Percentiles rank a stretch among this genome's conserved stretches.
phyloP scores from a whole-genome alignment of 2,113 vertebrate genomes.

The Pangasianodon gigas region DNA sequence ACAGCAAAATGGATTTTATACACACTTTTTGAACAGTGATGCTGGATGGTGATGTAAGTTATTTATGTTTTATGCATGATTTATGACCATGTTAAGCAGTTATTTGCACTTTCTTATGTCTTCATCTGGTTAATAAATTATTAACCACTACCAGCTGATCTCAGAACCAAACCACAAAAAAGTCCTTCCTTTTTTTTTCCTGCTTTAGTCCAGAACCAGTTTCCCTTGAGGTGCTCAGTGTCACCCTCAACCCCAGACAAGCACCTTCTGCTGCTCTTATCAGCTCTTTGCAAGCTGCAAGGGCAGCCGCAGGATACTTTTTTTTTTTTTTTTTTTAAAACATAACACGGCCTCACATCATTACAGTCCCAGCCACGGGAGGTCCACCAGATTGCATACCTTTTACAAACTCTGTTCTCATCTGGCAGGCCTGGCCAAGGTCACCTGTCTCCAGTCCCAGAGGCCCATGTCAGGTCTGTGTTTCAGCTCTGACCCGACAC shows the following conservation, averaged over 20 bases:
- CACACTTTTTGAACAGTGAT: neutral
- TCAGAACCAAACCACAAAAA: neutral
- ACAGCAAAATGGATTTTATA: neutral
- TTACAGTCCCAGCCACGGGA: constrained; percentile 63
- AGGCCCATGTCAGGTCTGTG: constrained; percentile 43
- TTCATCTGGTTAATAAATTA: constrained; percentile 15
- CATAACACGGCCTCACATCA: constrained; percentile 62
- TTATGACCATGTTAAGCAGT: constrained; percentile 12
- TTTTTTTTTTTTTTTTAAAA: constrained; percentile 59
- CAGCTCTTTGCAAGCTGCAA: constrained; percentile 83
- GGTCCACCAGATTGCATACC: constrained; percentile 61
- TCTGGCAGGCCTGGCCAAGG: constrained; percentile 74
- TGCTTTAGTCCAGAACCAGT: constrained; percentile 10
- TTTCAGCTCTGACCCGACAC: constrained; percentile 72
- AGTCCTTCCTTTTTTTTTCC: neutral
- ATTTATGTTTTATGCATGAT: constrained; percentile 13
- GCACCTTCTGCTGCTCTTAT: constrained; percentile 86
- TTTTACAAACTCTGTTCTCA: constrained; percentile 63
- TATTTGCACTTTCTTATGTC: constrained; percentile 12
- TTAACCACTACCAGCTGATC: constrained; percentile 14
- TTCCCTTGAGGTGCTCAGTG: constrained; percentile 48
- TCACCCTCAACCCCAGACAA: constrained; percentile 59
- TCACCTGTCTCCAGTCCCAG: constrained; percentile 64
- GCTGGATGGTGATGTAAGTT: neutral
- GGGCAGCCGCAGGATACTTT: constrained; percentile 70